Base-by-base conservation (phyloP, 1,140 invertebrate species). In the Pogonomyrmex barbatus region DNA sequence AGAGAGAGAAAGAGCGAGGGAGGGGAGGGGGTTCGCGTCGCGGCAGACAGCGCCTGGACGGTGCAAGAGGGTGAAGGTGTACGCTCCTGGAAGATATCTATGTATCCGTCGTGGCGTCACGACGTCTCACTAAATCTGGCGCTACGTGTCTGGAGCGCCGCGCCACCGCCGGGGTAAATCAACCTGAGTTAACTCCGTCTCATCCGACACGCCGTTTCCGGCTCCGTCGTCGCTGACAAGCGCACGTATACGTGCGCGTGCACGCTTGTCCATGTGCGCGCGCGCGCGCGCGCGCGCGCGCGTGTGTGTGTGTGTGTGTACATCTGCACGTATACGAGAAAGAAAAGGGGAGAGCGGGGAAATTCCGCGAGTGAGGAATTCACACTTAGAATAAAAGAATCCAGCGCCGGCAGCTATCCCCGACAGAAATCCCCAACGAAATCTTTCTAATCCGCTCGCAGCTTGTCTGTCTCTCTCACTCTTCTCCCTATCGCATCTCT, bases 71-170 rank as follows among this genome's bases (percentile, higher is more conserved):
- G 85, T 67, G 89, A 91, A 92, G 91, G 93, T 89, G 92, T 93
- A 93, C 92, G 90, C 91, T 87, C 91, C 91, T 91, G 91, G 92
- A 94, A 94, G 94, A 94, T 94, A 94, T 95, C 94, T 93, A 94
- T 94, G 94, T 93, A 94, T 94, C 92, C 93, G 93, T 93, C 93
- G 92, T 91, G 91, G 91, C 93, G 92, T 94, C 93, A 92, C 92
- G 92, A 94, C 93, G 93, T 94, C 93, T 94, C 93, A 94, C 93
- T 94, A 94, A 95, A 95, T 94, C 94, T 94, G 92, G 93, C 92
- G 94, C 91, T 94, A 93, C 93, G 94, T 94, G 94, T 94, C 94
- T 94, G 92, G 79, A 92, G 91, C 92, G 90, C 85, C 83, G 87
- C 86, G 90, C 91, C 91, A 90, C 91, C 89, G 81, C 89, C 88